These are phyloP conservation scores for Kryptopterus vitreolus DNA, from an alignment of 2,797 vertebrate genomes.

Conservation along the genomic window DNA sequence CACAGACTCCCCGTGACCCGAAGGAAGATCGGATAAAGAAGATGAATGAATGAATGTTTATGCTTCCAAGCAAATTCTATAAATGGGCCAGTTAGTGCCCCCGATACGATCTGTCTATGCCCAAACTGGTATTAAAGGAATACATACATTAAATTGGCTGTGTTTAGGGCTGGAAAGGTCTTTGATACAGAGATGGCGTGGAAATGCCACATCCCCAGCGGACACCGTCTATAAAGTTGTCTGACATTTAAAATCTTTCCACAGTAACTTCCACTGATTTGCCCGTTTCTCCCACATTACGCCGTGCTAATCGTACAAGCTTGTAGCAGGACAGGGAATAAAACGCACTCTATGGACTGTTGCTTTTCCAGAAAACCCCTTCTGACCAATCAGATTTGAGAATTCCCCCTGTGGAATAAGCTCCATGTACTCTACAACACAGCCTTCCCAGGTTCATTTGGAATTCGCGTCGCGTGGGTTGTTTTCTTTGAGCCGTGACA, in stretches of 20 bases:
- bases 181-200: too few species aligned
- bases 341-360: too few species aligned
- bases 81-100: too few species aligned
- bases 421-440: background rate
- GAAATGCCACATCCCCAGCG: background rate
- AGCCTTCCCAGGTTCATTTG: constrained; percentile 19
- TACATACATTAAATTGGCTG: too few species aligned
- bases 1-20: too few species aligned
- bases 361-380: background rate
- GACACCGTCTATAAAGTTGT: background rate
- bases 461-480: constrained; percentile 12
- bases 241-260: background rate
- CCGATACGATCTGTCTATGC: too few species aligned
- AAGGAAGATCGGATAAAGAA: too few species aligned
- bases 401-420: background rate
- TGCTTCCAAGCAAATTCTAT: too few species aligned
- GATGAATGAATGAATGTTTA: too few species aligned
- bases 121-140: too few species aligned
- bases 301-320: background rate
- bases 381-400: background rate
- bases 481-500: constrained; percentile 13
- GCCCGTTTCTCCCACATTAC: background rate
- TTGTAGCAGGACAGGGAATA: background rate
- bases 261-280: background rate
- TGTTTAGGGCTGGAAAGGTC: too few species aligned